Evolutionary conservation across 2,888 invertebrate genomes (phyloP), one percentile per base, ranked within the genome.

Genomic region (Hirtodrosophila cameraria): DNA sequence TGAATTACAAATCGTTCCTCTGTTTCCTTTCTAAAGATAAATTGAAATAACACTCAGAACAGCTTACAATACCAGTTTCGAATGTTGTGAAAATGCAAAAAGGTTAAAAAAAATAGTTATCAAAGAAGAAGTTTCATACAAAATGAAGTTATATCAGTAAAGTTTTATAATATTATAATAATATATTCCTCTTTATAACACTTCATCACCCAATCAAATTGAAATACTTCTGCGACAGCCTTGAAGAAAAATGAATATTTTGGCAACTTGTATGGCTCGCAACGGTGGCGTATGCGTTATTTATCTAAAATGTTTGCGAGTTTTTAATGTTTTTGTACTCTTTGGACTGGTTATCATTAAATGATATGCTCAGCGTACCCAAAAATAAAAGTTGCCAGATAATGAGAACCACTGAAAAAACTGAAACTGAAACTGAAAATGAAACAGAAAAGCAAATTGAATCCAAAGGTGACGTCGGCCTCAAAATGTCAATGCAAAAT

Each of bases 401-500:
- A 82, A 58, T 38, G 50, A 42, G 16, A 23, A 33, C n/a, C 41
- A 50, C 30, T 6, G 18, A 9, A 30, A 52, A 49, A 41, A 43
- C 12, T 39, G 12, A 55, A 53, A 46, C 11, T 8, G 8, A 33
- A 50, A 39, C 25, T 2, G 6, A 25, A 48, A 25, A 12, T 9
- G 12, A 28, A 28, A 46, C 8, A 13, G 8, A 30, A 8, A 42
- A 9, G 33, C 6, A 39, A 46, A 33, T 49, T 41, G 18, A 33
- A 50, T 8, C 27, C 46, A 46, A 57, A 39, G 57, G 25, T 35
- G 31, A 48, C 52, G 27, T 27, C 36, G 33, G n/a, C 45, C 36
- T 27, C 42, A 48, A 65, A 76, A 53, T 69, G 75, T 59, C 71
- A 64, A 48, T 75, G 78, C 48, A 54, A 74, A 70, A 59, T 70